phyloP scores from a whole-genome alignment of 2,888 invertebrate genomes.

The Diarsia dahlii region DNA sequence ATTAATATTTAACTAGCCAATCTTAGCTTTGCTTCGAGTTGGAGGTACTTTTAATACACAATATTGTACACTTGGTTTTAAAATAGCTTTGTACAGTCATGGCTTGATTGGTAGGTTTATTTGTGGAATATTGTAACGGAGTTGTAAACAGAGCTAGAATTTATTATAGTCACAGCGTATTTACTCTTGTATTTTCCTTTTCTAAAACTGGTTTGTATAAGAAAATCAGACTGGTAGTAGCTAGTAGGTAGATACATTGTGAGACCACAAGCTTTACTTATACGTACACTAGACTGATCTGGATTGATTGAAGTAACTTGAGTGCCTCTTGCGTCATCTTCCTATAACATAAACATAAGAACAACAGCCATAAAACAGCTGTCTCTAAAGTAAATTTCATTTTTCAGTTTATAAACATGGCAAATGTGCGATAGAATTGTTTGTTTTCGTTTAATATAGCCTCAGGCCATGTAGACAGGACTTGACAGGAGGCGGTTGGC shows the following conservation, averaged over 20 bases:
- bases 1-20: slow-evolving; percentile 58
- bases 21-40: slow-evolving; percentile 38
- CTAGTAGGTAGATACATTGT: background rate
- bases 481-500: slow-evolving; percentile 20
- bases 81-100: slow-evolving; percentile 36
- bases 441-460: slow-evolving; percentile 34
- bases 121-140: slow-evolving; percentile 35
- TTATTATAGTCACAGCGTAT: slow-evolving; percentile 22
- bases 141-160: slow-evolving; percentile 37
- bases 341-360: slow-evolving; percentile 6
- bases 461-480: slow-evolving; percentile 11
- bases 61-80: slow-evolving; percentile 26
- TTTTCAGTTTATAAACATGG: slow-evolving; percentile 13
- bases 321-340: slow-evolving; percentile 19
- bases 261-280: background rate
- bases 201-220: slow-evolving; percentile 31
- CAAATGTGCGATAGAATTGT: slow-evolving; percentile 18
- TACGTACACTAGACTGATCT: background rate
- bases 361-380: slow-evolving; percentile 9
- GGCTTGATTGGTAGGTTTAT: slow-evolving; percentile 41
- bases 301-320: slow-evolving; percentile 12
- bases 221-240: slow-evolving; percentile 9
- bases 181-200: slow-evolving; percentile 32
- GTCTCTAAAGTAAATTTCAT: no score
- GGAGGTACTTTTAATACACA: slow-evolving; percentile 36